Percentiles rank a stretch among this genome's conserved stretches.
Evolutionary conservation across 2,113 vertebrate genomes (phyloP).

Genomic region (Tonatia bakeri): DNA sequence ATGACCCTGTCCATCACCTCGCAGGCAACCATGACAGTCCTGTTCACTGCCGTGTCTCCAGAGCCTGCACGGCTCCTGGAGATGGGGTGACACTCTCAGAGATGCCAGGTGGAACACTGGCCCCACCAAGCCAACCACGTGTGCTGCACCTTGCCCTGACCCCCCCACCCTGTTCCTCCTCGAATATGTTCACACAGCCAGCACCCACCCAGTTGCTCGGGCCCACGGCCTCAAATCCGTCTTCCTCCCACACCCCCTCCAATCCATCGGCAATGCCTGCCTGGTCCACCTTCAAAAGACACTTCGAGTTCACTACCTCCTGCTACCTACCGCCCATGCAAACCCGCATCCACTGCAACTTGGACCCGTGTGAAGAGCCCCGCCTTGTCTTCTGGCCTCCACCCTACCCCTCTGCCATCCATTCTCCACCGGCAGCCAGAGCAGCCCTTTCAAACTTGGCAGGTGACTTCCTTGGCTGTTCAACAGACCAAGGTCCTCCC

Average conservation of each 20-base stretch:
- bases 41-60: neutral
- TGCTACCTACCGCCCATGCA: accelerated
- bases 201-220: neutral
- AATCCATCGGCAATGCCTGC: neutral
- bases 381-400: neutral
- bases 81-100: neutral
- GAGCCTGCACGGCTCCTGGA: neutral
- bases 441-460: neutral
- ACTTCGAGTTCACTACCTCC: neutral
- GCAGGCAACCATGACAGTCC: neutral
- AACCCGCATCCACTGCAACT: neutral
- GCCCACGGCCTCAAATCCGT: neutral
- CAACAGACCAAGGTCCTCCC: neutral
- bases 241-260: neutral
- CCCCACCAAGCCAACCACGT: neutral
- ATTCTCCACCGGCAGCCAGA: neutral
- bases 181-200: accelerated
- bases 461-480: neutral
- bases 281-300: neutral
- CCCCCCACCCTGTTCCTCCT: neutral
- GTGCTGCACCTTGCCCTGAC: neutral
- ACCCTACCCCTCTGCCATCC: neutral
- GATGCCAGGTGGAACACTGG: neutral
- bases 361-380: neutral
- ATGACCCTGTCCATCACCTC: neutral